These are phyloP conservation scores for Oenanthe melanoleuca DNA, from an alignment of 2,113 vertebrate species.

Conservation along the genomic window DNA sequence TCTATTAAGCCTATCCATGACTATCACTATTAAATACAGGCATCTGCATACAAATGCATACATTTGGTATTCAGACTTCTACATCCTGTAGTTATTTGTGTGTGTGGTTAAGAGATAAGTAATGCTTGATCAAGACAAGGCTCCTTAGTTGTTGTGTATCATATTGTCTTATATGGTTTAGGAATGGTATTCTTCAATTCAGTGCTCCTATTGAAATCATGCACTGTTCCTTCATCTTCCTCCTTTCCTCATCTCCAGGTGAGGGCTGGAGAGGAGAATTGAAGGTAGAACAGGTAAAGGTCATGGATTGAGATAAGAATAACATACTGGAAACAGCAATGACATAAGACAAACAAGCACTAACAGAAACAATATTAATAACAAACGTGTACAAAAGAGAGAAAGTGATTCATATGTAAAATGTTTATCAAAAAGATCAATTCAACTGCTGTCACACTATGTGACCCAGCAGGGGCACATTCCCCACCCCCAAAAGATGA, in stretches of 20 bases:
- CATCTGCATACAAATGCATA: neutral
- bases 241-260: neutral
- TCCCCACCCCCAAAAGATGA: neutral
- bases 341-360: neutral
- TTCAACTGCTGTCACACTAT: neutral
- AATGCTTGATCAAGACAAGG: neutral
- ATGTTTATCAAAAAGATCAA: neutral
- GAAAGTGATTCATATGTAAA: neutral
- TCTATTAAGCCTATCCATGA: neutral
- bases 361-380: neutral
- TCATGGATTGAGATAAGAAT: accelerated
- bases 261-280: neutral
- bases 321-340: neutral
- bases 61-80: neutral
- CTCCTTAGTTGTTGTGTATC: neutral
- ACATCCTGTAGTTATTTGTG: neutral
- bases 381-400: neutral
- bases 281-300: neutral
- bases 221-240: too few species aligned
- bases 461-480: neutral
- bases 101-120: neutral
- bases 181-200: neutral
- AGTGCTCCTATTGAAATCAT: neutral
- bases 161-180: neutral
- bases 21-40: neutral